phyloP scores from a whole-genome alignment of 2,797 vertebrate genomes.

The Phaenicophaeus curvirostris region DNA sequence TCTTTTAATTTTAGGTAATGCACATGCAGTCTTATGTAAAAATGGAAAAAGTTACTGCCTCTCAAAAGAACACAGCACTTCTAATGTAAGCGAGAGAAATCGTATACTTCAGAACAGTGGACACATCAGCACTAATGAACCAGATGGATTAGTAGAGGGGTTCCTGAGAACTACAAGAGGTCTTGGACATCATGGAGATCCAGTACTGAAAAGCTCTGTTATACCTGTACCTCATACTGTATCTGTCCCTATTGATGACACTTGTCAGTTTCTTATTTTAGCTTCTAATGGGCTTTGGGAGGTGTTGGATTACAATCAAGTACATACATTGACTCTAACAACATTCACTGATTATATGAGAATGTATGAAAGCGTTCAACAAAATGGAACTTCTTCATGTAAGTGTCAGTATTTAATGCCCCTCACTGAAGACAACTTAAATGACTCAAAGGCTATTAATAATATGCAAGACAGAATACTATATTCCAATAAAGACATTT shows the following conservation, averaged over 20 bases:
- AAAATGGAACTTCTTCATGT: rapidly evolving
- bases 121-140: slow-evolving; percentile 56
- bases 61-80: slow-evolving; percentile 74
- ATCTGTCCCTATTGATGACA: slow-evolving; percentile 62
- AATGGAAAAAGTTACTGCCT: slow-evolving; percentile 70
- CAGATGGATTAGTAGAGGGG: slow-evolving; percentile 64
- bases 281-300: slow-evolving; percentile 76
- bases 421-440: neutral
- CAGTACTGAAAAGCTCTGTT: slow-evolving; percentile 61
- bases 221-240: slow-evolving; percentile 66
- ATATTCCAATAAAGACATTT: slow-evolving; percentile 1
- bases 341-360: slow-evolving; percentile 43
- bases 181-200: slow-evolving; percentile 72
- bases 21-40: slow-evolving; percentile 73
- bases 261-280: slow-evolving; percentile 74
- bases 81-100: slow-evolving; percentile 42
- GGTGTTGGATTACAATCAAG: slow-evolving; percentile 66
- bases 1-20: slow-evolving; percentile 64
- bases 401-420: neutral
- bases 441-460: neutral
- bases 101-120: slow-evolving; percentile 57
- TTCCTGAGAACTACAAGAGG: slow-evolving; percentile 56
- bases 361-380: neutral
- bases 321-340: slow-evolving; percentile 57
- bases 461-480: neutral